Evolutionary conservation across 1,140 invertebrate genomes (phyloP), one percentile per base, ranked within the genome.

Genomic region (Orussus abietinus): DNA sequence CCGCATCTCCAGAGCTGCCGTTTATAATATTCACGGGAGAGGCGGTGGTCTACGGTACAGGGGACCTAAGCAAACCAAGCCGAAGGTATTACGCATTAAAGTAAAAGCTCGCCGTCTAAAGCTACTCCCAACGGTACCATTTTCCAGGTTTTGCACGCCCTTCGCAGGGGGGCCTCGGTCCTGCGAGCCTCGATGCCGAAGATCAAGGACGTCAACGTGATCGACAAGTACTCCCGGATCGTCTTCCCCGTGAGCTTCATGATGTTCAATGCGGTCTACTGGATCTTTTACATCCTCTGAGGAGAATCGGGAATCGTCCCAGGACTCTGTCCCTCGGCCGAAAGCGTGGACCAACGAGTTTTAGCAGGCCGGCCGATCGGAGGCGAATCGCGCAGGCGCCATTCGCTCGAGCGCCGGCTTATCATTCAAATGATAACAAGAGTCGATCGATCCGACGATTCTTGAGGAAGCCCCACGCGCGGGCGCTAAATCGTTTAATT

Each of bases 181-280:
- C 66, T 91, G 30, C 85, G 84, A 57, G 80, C 84, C 5, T 89
- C 87, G 4, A 86, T 97, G 74, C 94, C 92, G 1, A 86, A 88
- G 67, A 95, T 98, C 52, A 90, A 93, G 60, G 93, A 98, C 69
- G 93, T 98, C 22, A 97, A 96, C 66, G 85, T 94, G 30, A 98
- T 98, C 57, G 95, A 98, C 71, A 95, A 95, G 60, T 96, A 95
- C 63, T 95, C 93, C 5, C 77, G 95, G 47, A 82, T 96, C 45
- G 78, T 96, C 36, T 98, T 98, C 72, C 95, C 95, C 0, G 82
- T 94, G 14, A 87, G 92, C 43, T 98, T 97, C 66, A 79, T 96
- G 51, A 64, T 94, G 25, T 98, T 98, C 72, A 98, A 98, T 66
- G 79, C 85, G 10, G 82, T 86, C 40, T 98, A 98, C 66, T 97